Evolutionary conservation across 2,797 vertebrate species (phyloP).

Genomic region (Mormyrus hasselquistii): DNA sequence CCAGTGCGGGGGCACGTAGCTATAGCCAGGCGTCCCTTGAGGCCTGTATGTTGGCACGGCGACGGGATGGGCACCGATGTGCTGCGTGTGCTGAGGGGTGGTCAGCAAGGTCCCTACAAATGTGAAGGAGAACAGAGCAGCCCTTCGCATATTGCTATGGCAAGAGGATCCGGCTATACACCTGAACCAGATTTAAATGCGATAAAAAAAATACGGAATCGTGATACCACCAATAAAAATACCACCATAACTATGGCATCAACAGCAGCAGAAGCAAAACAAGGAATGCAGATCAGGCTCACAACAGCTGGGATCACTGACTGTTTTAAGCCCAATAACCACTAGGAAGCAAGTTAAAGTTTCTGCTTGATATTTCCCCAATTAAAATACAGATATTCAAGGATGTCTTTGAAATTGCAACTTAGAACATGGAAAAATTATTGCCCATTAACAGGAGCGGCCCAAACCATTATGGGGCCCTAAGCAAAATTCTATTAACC

Average conservation of each 20-base stretch:
- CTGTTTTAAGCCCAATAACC: background rate
- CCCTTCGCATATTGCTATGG: background rate
- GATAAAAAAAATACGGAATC: background rate
- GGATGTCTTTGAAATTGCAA: background rate
- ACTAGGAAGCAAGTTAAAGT: background rate
- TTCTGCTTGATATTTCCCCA: background rate
- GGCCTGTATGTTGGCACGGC: constrained; percentile 97
- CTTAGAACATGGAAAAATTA: background rate
- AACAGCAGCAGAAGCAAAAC: background rate
- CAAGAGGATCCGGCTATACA: background rate
- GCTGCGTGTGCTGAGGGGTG: constrained; percentile 83
- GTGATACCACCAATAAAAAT: background rate
- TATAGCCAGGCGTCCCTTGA: constrained; percentile 96
- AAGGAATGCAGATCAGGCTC: background rate
- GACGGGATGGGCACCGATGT: constrained; percentile 88
- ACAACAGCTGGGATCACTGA: background rate
- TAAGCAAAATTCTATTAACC: background rate
- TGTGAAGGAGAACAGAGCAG: background rate
- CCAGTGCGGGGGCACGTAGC: constrained; percentile 98
- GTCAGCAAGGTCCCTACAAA: constrained; percentile 88
- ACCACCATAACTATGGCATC: background rate
- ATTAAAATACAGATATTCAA: background rate
- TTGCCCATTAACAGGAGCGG: background rate
- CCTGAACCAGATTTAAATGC: background rate
- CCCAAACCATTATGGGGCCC: background rate